Base-by-base conservation (phyloP, 2,797 vertebrate species). In the Gephyroberyx darwinii region DNA sequence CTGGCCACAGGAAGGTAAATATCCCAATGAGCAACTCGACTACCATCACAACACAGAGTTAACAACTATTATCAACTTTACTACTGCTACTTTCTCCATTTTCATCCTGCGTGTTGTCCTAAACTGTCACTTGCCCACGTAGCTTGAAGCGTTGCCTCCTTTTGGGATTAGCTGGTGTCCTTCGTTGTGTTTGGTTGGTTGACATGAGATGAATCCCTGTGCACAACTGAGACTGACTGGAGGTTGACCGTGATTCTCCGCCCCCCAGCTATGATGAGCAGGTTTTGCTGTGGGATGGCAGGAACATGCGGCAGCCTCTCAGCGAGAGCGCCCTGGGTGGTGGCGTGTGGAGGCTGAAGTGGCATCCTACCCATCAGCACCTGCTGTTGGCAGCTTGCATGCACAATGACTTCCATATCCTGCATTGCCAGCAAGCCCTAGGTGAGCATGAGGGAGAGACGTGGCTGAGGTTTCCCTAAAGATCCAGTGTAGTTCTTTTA, bases 261-360 rank as follows among this genome's bases (percentile, higher is more conserved):
- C 64, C 16, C 58, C 86, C 69, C 86, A 99, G 98, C 91, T 99
- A 99, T 0, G 98, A 99, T 0, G 97, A 99, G 88, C 96, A 95
- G 0, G 88, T 99, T 37, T 83, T 98, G 48, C 78, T 99, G 84
- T 99, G 98, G 98, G 98, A 99, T 52, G 92, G 88, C n/a, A 94
- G 98, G 82, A 96, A 93, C 86, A 95, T 97, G 95, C 89, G 81
- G 62, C 92, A 93, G 83, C 95, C 97, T 0, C 81, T 96, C 31
- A 93, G 92, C 0, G 95, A 97, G 77, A 94, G 82, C 0, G 78
- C 93, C 0, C 61, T 95, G 10, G 95, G 93, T 4, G 98, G 98
- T 0, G 97, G 97, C 0, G 95, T 99, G 5, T 99, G 98, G 98
- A 91, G 98, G 87, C 86, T 99, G 13, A 98, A 96, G 89, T 99